phyloP scores from a whole-genome alignment of 2,888 invertebrate species.

The Dolomedes plantarius region DNA sequence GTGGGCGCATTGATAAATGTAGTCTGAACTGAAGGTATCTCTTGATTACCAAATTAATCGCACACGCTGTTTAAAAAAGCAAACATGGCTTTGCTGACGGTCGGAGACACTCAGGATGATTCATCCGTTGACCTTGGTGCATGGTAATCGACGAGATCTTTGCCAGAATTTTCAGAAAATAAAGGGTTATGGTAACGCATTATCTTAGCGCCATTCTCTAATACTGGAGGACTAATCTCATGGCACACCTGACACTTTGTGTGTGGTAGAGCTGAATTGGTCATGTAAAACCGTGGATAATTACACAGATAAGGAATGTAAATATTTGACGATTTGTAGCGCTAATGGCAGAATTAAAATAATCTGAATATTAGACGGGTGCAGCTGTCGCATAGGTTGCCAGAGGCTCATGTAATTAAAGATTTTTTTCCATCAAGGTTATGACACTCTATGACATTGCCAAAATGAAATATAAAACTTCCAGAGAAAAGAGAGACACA shows the following conservation, averaged over 20 bases:
- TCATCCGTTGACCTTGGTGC: neutral
- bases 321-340: neutral
- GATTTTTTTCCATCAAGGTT: no score
- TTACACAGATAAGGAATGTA: neutral
- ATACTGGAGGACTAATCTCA: no score
- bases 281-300: neutral
- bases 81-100: neutral
- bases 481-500: no score
- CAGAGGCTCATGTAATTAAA: no score
- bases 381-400: no score
- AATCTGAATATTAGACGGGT: neutral
- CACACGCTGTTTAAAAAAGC: neutral
- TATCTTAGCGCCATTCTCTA: no score
- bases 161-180: neutral
- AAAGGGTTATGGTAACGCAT: neutral
- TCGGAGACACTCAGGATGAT: neutral
- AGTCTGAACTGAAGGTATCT: neutral
- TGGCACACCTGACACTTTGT: neutral
- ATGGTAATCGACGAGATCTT: neutral
- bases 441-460: no score
- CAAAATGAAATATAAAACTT: no score
- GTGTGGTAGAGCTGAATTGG: neutral
- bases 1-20: neutral
- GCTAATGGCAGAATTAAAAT: neutral
- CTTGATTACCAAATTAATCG: neutral